Evolutionary conservation across 2,888 invertebrate genomes (phyloP).

Genomic region (Drosophila suboccidentalis): DNA sequence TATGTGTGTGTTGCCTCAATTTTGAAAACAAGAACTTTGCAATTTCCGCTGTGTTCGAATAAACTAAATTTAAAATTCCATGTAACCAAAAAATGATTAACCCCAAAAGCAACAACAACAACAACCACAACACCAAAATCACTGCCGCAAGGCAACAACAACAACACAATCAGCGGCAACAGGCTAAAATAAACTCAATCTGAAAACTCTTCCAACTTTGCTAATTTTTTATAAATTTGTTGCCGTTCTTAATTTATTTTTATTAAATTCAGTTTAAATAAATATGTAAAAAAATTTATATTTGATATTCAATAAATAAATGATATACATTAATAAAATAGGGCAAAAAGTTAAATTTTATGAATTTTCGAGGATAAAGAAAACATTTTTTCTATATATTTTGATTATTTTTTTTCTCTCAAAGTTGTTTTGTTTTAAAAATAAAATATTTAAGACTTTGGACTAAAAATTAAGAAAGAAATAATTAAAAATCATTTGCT

Average conservation of each 20-base stretch:
- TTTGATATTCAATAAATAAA: no score
- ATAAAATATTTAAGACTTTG: no score
- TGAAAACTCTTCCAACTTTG: constrained; percentile 73
- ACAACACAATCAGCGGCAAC: constrained; percentile 34
- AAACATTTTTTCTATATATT: no score
- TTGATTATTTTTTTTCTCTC: no score
- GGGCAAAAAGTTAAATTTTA: no score
- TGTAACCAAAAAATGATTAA: constrained; percentile 18
- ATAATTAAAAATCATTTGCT: background rate
- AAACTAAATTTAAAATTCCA: constrained; percentile 71
- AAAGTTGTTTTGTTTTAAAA: no score
- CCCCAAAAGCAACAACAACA: constrained; percentile 36
- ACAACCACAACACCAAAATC: constrained; percentile 21
- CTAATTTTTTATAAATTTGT: constrained; percentile 82
- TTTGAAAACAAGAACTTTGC: constrained; percentile 70
- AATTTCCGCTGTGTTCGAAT: constrained; percentile 71
- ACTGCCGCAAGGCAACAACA: constrained; percentile 30
- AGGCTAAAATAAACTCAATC: constrained; percentile 45
- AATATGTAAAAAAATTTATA: no score
- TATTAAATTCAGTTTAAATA: background rate
- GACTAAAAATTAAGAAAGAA: no score
- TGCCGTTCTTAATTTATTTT: constrained; percentile 42
- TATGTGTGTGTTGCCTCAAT: constrained; percentile 24
- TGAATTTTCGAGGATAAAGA: no score
- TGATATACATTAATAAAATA: no score